Conservation (phyloP, 2,797 vertebrate species). For the Amazona ochrocephala region DNA sequence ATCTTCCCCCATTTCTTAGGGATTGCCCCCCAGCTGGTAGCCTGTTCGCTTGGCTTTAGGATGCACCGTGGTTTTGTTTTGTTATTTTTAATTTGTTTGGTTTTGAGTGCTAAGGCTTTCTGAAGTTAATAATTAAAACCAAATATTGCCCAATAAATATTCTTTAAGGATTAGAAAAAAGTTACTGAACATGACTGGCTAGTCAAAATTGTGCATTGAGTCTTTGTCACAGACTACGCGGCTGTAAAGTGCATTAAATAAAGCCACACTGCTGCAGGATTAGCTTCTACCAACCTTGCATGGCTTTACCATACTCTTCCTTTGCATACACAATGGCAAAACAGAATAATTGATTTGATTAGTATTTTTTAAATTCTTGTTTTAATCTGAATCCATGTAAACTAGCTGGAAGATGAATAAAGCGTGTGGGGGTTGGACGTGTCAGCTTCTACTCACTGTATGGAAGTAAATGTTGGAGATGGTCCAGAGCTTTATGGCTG, state of each 20-base stretch:
- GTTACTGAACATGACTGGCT: neutral
- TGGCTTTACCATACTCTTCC: neutral
- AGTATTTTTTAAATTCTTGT: constrained; percentile 8
- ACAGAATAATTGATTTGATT: neutral
- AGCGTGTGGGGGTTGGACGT: constrained; percentile 10
- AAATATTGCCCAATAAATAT: neutral
- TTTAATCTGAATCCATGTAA: neutral
- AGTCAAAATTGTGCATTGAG: neutral
- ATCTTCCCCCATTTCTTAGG: fast-evolving
- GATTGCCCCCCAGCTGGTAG: neutral
- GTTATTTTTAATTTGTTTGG: neutral
- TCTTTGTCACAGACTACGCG: neutral
- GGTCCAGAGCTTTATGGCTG: constrained; percentile 61
- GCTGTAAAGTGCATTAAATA: neutral
- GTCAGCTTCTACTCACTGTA: constrained; percentile 45
- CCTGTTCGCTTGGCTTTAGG: fast-evolving
- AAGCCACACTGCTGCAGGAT: neutral
- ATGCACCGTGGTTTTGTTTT: neutral
- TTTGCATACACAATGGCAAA: neutral
- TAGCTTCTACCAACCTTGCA: neutral
- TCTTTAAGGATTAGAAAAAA: neutral
- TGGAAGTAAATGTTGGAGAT: constrained; percentile 63
- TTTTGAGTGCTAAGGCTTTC: neutral
- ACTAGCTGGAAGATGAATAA: constrained; percentile 48
- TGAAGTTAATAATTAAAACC: neutral